Percentiles rank a stretch among this genome's conserved stretches.
Evolutionary conservation across 2,888 invertebrate species (phyloP).

Genomic region (Dorcus hopei): DNA sequence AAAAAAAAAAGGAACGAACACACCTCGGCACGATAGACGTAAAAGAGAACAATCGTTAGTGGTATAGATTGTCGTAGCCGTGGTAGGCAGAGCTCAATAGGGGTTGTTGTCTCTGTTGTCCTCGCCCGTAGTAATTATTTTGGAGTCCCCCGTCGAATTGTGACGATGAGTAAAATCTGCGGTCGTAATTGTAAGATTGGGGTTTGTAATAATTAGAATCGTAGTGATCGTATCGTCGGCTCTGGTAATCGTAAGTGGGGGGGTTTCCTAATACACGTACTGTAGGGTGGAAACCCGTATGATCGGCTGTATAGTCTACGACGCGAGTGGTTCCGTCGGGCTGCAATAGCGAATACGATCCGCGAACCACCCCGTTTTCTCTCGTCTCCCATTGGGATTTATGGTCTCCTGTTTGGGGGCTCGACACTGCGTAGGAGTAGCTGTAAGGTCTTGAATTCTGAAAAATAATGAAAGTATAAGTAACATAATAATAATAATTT

Average conservation of each 20-base stretch:
- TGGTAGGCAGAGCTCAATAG: slow-evolving; percentile 16
- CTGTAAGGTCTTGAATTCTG: slow-evolving; percentile 40
- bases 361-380: slow-evolving; percentile 41
- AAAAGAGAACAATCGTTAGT: slow-evolving; percentile 11
- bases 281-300: slow-evolving; percentile 36
- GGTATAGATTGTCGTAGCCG: slow-evolving; percentile 19
- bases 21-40: not conserved
- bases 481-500: not conserved
- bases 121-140: slow-evolving; percentile 6
- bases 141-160: not conserved
- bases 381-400: slow-evolving; percentile 45
- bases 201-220: not conserved
- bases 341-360: slow-evolving; percentile 43
- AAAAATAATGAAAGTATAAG: not conserved
- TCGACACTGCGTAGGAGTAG: slow-evolving; percentile 43
- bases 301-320: slow-evolving; percentile 44
- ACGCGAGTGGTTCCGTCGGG: slow-evolving; percentile 44
- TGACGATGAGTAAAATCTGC: not conserved
- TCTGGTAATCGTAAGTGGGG: not conserved
- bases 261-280: slow-evolving; percentile 40
- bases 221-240: not conserved
- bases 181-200: not conserved
- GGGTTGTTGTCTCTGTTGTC: slow-evolving; percentile 9
- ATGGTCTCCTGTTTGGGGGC: slow-evolving; percentile 44
- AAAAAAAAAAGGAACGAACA: slow-evolving; percentile 1